A percentile compares a stretch with the other conserved stretches of the same genome.
Conservation (phyloP, 2,797 vertebrate genomes). For the Eidolon dupreanum region DNA sequence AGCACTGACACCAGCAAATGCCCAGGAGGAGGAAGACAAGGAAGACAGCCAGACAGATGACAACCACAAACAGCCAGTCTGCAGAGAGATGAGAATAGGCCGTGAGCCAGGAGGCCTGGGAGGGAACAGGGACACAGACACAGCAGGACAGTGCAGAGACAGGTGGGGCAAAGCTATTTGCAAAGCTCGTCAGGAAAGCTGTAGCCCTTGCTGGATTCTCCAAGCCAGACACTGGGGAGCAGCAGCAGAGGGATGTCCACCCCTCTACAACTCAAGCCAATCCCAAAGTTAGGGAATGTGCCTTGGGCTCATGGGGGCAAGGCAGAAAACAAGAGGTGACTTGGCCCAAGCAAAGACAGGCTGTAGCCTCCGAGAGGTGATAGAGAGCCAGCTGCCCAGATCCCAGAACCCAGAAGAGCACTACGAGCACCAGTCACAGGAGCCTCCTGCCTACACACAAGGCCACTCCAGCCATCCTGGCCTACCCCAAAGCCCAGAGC, state of each 20-base stretch:
- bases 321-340: neutral
- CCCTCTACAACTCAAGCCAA: neutral
- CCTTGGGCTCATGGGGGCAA: neutral
- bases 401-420: neutral
- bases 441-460: constrained; percentile 46
- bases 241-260: neutral
- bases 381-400: neutral
- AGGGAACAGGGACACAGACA: neutral
- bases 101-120: neutral
- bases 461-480: neutral
- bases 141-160: neutral
- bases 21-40: constrained; percentile 90
- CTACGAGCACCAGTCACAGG: constrained; percentile 59
- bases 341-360: neutral
- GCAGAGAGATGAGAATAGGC: constrained; percentile 44
- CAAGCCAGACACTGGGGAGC: neutral
- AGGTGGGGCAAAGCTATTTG: accelerated
- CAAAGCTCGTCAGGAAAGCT: neutral
- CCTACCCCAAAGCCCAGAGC: neutral
- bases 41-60: constrained; percentile 90
- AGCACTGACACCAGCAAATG: constrained; percentile 97
- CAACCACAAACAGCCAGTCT: constrained; percentile 94
- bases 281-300: neutral
- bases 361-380: neutral
- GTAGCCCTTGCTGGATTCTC: neutral